A percentile compares a stretch with the other conserved stretches of the same genome.
Conservation (phyloP, 2,113 vertebrate species). For the Anguilla rostrata region DNA sequence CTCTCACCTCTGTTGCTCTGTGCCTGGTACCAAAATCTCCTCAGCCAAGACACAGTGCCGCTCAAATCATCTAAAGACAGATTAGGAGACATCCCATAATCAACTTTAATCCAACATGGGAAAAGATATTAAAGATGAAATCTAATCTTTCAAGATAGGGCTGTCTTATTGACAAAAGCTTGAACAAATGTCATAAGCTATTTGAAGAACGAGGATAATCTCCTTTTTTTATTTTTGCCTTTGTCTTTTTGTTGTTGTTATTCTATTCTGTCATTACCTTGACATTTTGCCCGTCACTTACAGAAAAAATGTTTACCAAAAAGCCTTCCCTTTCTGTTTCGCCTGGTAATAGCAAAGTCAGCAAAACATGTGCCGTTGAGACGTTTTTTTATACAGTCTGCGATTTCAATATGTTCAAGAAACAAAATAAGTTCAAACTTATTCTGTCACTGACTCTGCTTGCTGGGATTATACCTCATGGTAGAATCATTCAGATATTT, state of each 20-base stretch:
- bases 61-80: slow-evolving; percentile 85
- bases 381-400: not conserved
- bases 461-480: slow-evolving; percentile 67
- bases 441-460: slow-evolving; percentile 68
- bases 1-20: slow-evolving; percentile 87
- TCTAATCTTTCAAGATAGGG: slow-evolving; percentile 67
- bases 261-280: slow-evolving; percentile 62
- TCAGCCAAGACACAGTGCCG: slow-evolving; percentile 89
- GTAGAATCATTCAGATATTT: slow-evolving; percentile 71
- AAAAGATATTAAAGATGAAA: slow-evolving; percentile 56
- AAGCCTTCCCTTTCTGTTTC: not conserved
- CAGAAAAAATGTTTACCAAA: slow-evolving; percentile 37
- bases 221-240: slow-evolving; percentile 61
- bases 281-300: slow-evolving; percentile 50
- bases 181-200: slow-evolving; percentile 62
- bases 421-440: slow-evolving; percentile 66
- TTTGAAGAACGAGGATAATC: slow-evolving; percentile 64
- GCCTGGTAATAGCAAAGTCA: not conserved
- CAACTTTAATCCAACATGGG: slow-evolving; percentile 23
- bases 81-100: slow-evolving; percentile 43
- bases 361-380: slow-evolving; percentile 57
- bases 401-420: slow-evolving; percentile 45
- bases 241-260: slow-evolving; percentile 69
- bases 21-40: slow-evolving; percentile 91
- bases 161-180: slow-evolving; percentile 65